Evolutionary conservation across 2,797 vertebrate genomes (phyloP), one percentile per base, ranked within the genome.

Genomic region (Sparus aurata): DNA sequence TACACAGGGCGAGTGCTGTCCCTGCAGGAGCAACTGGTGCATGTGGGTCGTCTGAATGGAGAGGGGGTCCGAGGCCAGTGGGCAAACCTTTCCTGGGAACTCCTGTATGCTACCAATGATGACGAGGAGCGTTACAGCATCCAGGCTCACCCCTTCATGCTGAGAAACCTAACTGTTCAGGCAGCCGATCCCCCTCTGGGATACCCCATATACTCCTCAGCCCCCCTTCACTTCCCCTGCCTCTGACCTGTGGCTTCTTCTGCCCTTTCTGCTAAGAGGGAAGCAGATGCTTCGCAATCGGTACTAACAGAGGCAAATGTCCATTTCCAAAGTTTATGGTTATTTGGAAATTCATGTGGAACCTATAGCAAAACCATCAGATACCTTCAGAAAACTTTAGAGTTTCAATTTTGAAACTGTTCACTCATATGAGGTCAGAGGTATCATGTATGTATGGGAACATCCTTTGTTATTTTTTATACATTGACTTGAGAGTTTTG

Each of bases 91-190:
- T 98, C 98, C 5, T 99, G 98, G 98, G 98, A 99, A 93, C 95
- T 99, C 71, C 95, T 99, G 3, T 99, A 99, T 0, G 98, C 97
- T 25, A 99, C 98, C 1, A 99, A 99, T 0, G 98, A 99, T 0
- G 98, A 99, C 0, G 98, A 99, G 75, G 98, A 99, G 73, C 97
- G 98, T 17, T 99, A 98, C 92, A 99, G 98, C 86, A 99, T 99
- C 91, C 98, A 99, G 89, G 98, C 98, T 9, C 97, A 99, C 74
- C 97, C 97, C 0, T 94, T 97, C 3, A 96, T 99, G 69, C 93
- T 99, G 78, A 95, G 98, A 52, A 99, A 99, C 89, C 91, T 99
- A 15, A 99, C 98, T 0, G 96, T 99, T 69, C 98, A 99, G 89
- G 97, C 98, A 0, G 98, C 98, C 0, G 97, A 99, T 73, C 98